Percentiles rank a stretch among this genome's conserved stretches.
Evolutionary conservation across 2,888 invertebrate genomes (phyloP).

Genomic region (Eulithis testata): DNA sequence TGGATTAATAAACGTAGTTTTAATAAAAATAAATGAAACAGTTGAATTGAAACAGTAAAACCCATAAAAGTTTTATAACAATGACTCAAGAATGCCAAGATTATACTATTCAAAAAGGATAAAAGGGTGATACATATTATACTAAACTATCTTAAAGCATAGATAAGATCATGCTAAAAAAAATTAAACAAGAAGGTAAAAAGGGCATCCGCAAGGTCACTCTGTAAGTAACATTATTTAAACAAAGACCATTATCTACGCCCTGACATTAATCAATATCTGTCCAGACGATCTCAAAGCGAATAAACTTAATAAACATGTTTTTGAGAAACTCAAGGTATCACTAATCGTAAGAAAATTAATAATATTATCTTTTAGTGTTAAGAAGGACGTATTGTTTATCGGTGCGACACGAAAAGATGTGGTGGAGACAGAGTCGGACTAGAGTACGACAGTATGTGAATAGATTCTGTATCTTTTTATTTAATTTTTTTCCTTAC

Average conservation of each 20-base stretch:
- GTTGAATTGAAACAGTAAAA: too few species aligned
- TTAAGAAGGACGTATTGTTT: constrained; percentile 46
- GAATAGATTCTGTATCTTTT: too few species aligned
- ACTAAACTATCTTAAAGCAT: too few species aligned
- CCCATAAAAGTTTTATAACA: too few species aligned
- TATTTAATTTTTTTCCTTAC: too few species aligned
- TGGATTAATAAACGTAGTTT: too few species aligned
- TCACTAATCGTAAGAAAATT: constrained; percentile 39
- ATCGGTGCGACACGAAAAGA: constrained; percentile 34
- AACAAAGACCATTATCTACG: constrained; percentile 39
- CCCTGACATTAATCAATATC: constrained; percentile 68
- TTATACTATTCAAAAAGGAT: too few species aligned
- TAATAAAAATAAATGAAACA: too few species aligned
- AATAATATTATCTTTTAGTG: constrained; percentile 49
- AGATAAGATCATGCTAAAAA: too few species aligned
- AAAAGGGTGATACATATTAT: too few species aligned
- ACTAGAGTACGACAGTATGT: background rate
- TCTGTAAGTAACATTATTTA: background rate
- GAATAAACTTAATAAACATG: constrained; percentile 36
- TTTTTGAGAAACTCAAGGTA: constrained; percentile 49
- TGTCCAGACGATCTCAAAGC: constrained; percentile 47
- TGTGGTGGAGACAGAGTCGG: constrained; percentile 23
- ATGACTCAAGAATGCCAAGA: too few species aligned
- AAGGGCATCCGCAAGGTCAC: background rate
- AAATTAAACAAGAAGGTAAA: too few species aligned